A percentile compares a stretch with the other conserved stretches of the same genome.
Conservation (phyloP, 2,113 vertebrate genomes). For the Xenopus laevis region DNA sequence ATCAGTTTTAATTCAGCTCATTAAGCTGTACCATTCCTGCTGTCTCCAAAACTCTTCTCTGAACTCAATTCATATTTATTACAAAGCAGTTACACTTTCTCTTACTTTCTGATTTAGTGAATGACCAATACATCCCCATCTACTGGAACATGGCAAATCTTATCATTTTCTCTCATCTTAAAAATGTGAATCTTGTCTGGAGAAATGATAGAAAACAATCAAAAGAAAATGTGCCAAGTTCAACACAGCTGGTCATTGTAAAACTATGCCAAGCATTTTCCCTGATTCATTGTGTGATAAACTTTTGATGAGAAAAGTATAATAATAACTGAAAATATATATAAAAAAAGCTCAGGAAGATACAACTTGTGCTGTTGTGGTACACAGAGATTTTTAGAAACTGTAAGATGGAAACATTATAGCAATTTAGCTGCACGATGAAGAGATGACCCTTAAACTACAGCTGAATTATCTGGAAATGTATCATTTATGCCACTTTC, state of each 20-base stretch:
- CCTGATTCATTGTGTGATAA: neutral
- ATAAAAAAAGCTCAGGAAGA: no score
- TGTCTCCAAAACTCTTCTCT: neutral
- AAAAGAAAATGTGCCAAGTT: neutral
- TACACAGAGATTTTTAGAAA: no score
- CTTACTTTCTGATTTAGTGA: neutral
- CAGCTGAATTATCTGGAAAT: no score
- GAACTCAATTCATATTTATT: neutral
- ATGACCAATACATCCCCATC: neutral
- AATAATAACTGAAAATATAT: neutral
- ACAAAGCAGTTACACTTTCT: neutral
- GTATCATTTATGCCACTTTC: no score
- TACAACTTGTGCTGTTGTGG: no score
- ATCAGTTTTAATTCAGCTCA: no score
- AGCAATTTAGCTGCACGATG: no score
- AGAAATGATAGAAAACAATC: constrained; percentile 15
- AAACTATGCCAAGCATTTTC: no score
- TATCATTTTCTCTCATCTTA: neutral
- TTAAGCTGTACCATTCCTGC: no score
- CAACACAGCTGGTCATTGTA: neutral
- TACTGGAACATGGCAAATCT: constrained; percentile 1
- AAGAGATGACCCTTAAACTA: no score
- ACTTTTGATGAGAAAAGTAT: neutral
- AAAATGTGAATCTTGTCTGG: neutral
- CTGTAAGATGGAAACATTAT: no score